Percentiles rank a stretch among this genome's conserved stretches.
Evolutionary conservation across 1,140 invertebrate species (phyloP).

Genomic region (Macrostomum lignano): DNA sequence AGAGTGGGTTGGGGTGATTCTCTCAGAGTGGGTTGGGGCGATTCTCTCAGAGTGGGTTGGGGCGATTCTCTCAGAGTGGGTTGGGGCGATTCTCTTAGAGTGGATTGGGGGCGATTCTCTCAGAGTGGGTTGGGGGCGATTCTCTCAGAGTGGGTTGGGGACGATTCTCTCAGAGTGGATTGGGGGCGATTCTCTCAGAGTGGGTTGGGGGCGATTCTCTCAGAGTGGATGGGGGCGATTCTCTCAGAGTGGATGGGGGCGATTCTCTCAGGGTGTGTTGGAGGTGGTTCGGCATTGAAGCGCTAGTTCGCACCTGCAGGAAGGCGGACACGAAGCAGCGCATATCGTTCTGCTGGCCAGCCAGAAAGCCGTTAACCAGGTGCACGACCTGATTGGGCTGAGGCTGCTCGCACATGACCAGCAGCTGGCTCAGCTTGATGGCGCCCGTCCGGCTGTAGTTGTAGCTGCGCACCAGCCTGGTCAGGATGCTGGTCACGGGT

Average conservation of each 20-base stretch:
- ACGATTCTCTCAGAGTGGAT: background rate
- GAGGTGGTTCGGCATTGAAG: background rate
- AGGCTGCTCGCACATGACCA: no score
- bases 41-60: no score
- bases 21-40: no score
- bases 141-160: no score
- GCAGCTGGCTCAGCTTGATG: conserved; percentile 3
- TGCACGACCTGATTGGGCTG: background rate
- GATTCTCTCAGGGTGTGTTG: background rate
- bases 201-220: background rate
- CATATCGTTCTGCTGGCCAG: background rate
- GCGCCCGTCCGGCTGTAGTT: conserved; percentile 34
- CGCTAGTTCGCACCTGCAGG: background rate
- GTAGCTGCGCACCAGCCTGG: conserved; percentile 46
- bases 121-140: no score
- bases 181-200: background rate
- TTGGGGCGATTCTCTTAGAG: no score
- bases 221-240: no score
- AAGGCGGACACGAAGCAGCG: background rate
- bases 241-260: background rate
- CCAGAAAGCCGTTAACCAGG: conserved; percentile 1
- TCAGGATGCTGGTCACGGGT: conserved; percentile 45
- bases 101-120: no score
- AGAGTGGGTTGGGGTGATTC: no score
- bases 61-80: no score